These are phyloP conservation scores for Epinotia ramella DNA, from an alignment of 2,888 invertebrate species.

Conservation along the genomic window DNA sequence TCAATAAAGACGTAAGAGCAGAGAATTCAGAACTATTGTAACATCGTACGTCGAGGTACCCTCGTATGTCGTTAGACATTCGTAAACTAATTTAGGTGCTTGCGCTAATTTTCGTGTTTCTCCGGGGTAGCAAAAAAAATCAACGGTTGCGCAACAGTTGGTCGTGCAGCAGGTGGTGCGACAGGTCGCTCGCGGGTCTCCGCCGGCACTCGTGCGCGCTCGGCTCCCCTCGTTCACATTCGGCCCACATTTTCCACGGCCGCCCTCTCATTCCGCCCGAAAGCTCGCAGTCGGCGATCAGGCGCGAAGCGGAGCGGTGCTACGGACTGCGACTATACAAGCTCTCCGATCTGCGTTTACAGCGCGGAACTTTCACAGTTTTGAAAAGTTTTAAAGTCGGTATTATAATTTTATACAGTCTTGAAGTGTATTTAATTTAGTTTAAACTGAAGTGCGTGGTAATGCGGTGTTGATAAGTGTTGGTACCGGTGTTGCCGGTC, in stretches of 20 bases:
- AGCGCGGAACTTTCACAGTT: slow-evolving; percentile 51
- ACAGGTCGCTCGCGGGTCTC: slow-evolving; percentile 67
- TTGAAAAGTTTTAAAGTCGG: slow-evolving; percentile 44
- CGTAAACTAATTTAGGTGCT: slow-evolving; percentile 46
- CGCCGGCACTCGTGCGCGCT: slow-evolving; percentile 52
- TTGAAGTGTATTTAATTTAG: slow-evolving; percentile 32
- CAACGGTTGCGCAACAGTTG: slow-evolving; percentile 85
- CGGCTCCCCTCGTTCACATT: slow-evolving; percentile 60
- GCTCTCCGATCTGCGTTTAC: slow-evolving; percentile 58
- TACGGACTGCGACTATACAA: slow-evolving; percentile 56
- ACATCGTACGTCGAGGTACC: neutral
- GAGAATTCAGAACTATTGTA: neutral
- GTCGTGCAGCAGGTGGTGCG: slow-evolving; percentile 81
- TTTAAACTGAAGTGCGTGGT: slow-evolving; percentile 48
- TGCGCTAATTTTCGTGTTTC: slow-evolving; percentile 76
- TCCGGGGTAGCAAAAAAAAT: slow-evolving; percentile 75
- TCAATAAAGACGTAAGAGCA: neutral
- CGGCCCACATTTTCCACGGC: slow-evolving; percentile 71
- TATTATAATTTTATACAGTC: slow-evolving; percentile 3
- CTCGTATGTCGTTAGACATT: slow-evolving; percentile 36
- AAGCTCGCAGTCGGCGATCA: slow-evolving; percentile 81
- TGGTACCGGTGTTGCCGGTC: slow-evolving; percentile 71
- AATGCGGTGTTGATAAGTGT: slow-evolving; percentile 66
- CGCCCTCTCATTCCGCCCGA: slow-evolving; percentile 82
- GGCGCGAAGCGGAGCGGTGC: slow-evolving; percentile 70